Evolutionary conservation across 30 jellyfish, hydroid and myxozoan species (phyloP).

Genomic region (Aurelia sp.): DNA sequence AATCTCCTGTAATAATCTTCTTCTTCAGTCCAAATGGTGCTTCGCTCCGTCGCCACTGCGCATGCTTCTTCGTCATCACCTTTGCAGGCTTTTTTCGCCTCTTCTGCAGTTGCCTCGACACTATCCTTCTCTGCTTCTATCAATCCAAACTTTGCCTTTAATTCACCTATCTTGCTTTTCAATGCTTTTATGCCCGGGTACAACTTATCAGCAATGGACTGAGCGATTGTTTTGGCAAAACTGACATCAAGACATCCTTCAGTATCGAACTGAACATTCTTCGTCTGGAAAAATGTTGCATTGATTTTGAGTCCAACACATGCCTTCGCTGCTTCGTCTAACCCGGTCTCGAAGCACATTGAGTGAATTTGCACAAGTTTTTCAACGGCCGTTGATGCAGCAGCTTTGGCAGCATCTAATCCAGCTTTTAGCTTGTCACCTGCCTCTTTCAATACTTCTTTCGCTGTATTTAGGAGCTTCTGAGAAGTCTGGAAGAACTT

Average conservation of each 20-base stretch:
- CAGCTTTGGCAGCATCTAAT: constrained; percentile 70
- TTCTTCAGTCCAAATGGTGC: constrained; percentile 49
- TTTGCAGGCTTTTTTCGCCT: constrained; percentile 39
- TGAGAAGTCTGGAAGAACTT: constrained; percentile 52
- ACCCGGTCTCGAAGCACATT: constrained; percentile 70
- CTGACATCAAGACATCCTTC: constrained; percentile 78
- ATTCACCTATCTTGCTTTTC: constrained; percentile 46
- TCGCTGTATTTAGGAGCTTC: constrained; percentile 56
- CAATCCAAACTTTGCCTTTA: constrained; percentile 51
- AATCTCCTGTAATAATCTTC: constrained; percentile 54
- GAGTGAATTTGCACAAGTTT: constrained; percentile 62
- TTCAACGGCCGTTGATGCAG: constrained; percentile 64
- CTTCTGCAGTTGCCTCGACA: constrained; percentile 54
- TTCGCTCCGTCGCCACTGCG: constrained; percentile 4
- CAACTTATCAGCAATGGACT: constrained; percentile 61
- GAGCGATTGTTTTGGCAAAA: constrained; percentile 66
- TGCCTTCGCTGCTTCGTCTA: constrained; percentile 78
- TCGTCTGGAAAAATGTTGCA: constrained; percentile 59
- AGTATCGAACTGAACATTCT: constrained; percentile 42
- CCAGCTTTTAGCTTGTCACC: constrained; percentile 61
- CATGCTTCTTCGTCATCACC: constrained; percentile 38
- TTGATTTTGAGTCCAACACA: constrained; percentile 60
- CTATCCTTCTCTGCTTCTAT: constrained; percentile 53
- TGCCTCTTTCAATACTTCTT: constrained; percentile 38
- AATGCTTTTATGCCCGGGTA: constrained; percentile 82